A percentile compares a stretch with the other conserved stretches of the same genome.
These are phyloP conservation scores for Lepidocyrtoides sp. DNA, from an alignment of 2,888 invertebrate genomes.

Conservation along the genomic window DNA sequence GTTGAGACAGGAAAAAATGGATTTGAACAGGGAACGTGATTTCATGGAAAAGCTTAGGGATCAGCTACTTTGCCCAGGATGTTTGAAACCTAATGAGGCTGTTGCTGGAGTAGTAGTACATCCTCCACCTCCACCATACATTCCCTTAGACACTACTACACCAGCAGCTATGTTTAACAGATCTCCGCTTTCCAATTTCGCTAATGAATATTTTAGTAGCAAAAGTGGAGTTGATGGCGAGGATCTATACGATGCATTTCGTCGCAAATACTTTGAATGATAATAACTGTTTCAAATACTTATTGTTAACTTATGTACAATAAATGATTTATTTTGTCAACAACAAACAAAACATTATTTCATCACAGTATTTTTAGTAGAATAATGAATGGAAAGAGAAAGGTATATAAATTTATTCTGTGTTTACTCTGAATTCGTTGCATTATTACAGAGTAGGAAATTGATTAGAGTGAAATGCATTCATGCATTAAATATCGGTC, in stretches of 20 bases:
- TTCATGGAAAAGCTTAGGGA: slow-evolving; percentile 82
- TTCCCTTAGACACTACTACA: not conserved
- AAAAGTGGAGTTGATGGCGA: slow-evolving; percentile 4
- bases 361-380: too few species aligned
- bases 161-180: not conserved
- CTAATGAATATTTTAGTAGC: not conserved
- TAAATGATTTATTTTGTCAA: not conserved
- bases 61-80: slow-evolving; percentile 83
- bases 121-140: slow-evolving; percentile 50
- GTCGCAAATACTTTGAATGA: slow-evolving; percentile 8
- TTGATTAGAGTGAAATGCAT: too few species aligned
- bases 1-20: slow-evolving; percentile 81
- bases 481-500: too few species aligned
- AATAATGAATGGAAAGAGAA: too few species aligned
- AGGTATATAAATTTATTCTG: too few species aligned
- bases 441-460: too few species aligned
- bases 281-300: not conserved
- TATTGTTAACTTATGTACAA: too few species aligned
- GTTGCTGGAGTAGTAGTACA: slow-evolving; percentile 3
- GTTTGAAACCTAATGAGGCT: slow-evolving; percentile 71
- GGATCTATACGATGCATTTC: not conserved
- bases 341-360: not conserved
- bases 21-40: slow-evolving; percentile 82
- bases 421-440: too few species aligned
- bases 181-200: not conserved